Evolutionary conservation across 2,888 invertebrate genomes (phyloP).

Genomic region (Harpalus rufipes): DNA sequence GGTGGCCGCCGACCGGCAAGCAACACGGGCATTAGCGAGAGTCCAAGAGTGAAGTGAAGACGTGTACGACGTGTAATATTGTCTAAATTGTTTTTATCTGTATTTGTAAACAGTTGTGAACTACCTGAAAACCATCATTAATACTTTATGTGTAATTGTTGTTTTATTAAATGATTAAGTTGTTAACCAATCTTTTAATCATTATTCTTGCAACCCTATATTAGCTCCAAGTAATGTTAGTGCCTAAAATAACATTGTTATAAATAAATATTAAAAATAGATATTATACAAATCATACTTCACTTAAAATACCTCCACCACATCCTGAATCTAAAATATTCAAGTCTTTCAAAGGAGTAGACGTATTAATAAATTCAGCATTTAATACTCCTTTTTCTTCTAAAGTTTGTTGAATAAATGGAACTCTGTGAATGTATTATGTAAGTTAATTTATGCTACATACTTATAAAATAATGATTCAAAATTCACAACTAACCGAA

Average conservation of each 20-base stretch:
- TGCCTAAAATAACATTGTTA: constrained; percentile 78
- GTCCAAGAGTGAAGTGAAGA: no score
- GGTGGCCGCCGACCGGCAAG: no score
- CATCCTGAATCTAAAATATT: constrained; percentile 94
- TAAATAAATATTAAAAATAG: constrained; percentile 42
- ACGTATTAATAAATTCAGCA: constrained; percentile 75
- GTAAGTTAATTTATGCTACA: no score
- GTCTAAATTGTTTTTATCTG: no score
- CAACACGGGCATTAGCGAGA: no score
- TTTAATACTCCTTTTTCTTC: constrained; percentile 77
- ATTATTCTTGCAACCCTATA: no score
- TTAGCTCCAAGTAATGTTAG: constrained; percentile 82
- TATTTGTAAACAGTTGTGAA: no score
- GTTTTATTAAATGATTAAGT: no score
- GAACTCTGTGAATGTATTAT: constrained; percentile 78
- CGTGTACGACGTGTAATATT: no score
- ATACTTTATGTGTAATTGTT: no score
- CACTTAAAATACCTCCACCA: constrained; percentile 82
- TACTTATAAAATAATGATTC: not conserved
- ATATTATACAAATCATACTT: constrained; percentile 65
- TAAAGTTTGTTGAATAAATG: constrained; percentile 87
- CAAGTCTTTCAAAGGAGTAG: constrained; percentile 83
- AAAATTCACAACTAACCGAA: constrained; percentile 77
- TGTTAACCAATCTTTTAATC: no score
- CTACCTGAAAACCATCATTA: no score